Conservation (phyloP, 2,888 invertebrate genomes). For the Pinctada fucata region DNA sequence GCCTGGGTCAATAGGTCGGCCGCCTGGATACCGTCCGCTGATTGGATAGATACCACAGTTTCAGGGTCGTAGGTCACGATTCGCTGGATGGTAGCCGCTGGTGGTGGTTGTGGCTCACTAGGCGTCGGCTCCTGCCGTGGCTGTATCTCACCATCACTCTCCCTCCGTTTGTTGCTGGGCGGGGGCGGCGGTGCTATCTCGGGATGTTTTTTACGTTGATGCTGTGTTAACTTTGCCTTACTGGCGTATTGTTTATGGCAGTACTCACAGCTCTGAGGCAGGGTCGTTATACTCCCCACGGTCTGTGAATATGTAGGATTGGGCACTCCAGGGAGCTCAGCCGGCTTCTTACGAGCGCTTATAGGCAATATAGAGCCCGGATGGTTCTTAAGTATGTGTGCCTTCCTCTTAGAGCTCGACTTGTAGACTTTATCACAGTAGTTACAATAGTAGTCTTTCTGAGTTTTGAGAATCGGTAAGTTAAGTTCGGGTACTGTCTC, state of each 20-base stretch:
- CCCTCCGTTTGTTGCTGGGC: slow-evolving; percentile 42
- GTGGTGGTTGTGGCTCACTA: slow-evolving; percentile 25
- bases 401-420: slow-evolving; percentile 89
- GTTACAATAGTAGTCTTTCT: slow-evolving; percentile 89
- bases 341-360: slow-evolving; percentile 66
- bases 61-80: slow-evolving; percentile 35
- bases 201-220: slow-evolving; percentile 78
- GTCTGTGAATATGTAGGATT: slow-evolving; percentile 84
- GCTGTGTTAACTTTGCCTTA: slow-evolving; percentile 81
- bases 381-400: slow-evolving; percentile 89
- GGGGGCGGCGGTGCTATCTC: slow-evolving; percentile 51
- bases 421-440: slow-evolving; percentile 89
- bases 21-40: slow-evolving; percentile 51
- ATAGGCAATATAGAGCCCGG: slow-evolving; percentile 85
- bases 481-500: slow-evolving; percentile 84
- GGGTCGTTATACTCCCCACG: slow-evolving; percentile 85
- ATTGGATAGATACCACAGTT: slow-evolving; percentile 20
- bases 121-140: slow-evolving; percentile 21
- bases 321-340: slow-evolving; percentile 78
- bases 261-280: slow-evolving; percentile 85
- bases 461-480: slow-evolving; percentile 86
- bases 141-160: slow-evolving; percentile 34
- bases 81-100: slow-evolving; percentile 40
- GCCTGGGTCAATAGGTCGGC: slow-evolving; percentile 78
- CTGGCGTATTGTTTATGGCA: slow-evolving; percentile 93